phyloP scores from a whole-genome alignment of 2,113 vertebrate species.

The Eonycteris spelaea region DNA sequence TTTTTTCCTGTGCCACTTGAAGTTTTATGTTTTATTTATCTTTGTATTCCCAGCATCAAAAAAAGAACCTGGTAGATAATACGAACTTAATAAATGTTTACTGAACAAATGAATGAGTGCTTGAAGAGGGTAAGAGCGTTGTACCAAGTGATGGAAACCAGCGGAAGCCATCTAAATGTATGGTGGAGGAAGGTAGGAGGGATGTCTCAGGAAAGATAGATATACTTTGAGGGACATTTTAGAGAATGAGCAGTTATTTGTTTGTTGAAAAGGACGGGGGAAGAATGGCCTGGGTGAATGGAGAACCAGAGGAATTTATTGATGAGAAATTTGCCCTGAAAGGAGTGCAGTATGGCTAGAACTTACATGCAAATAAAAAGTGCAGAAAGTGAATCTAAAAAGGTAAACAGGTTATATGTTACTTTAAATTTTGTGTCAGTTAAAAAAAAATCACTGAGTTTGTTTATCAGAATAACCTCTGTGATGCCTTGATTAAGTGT shows the following conservation, averaged over 20 bases:
- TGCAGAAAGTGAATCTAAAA: neutral
- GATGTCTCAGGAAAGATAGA: neutral
- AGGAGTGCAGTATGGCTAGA: neutral
- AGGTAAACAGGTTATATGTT: neutral
- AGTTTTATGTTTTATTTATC: neutral
- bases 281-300: neutral
- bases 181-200: too few species aligned
- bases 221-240: neutral
- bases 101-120: neutral
- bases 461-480: constrained; percentile 2
- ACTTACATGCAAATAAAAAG: neutral
- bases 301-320: neutral
- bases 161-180: neutral
- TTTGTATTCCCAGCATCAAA: neutral
- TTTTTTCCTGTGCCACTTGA: neutral
- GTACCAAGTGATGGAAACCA: neutral
- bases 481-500: neutral
- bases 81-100: neutral
- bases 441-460: neutral
- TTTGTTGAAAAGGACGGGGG: too few species aligned
- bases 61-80: neutral
- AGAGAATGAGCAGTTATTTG: neutral
- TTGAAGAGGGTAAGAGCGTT: neutral
- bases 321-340: neutral
- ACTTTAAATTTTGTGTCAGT: neutral